Evolutionary conservation across 2,888 invertebrate genomes (phyloP).

Genomic region (Ichneumoninae sp.): DNA sequence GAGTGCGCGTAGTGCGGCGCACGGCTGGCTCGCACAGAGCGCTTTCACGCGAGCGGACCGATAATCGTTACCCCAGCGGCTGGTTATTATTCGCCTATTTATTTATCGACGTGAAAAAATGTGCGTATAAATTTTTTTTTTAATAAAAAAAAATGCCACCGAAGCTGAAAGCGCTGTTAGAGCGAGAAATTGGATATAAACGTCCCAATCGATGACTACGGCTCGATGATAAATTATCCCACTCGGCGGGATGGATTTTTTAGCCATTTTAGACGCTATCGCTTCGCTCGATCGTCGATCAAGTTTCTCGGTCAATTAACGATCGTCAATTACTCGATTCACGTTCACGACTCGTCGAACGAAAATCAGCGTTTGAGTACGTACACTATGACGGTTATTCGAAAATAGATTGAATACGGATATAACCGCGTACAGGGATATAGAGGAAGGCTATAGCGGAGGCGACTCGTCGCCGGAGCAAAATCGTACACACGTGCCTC

Average conservation of each 20-base stretch:
- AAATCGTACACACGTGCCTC: constrained; percentile 12
- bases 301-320: constrained; percentile 5
- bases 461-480: not conserved
- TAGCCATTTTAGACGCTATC: not conserved
- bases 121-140: not conserved
- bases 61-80: constrained; percentile 3
- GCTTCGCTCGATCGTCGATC: not conserved
- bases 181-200: not conserved
- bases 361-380: not conserved
- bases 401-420: constrained; percentile 4
- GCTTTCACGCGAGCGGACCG: not conserved
- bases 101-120: not conserved
- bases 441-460: not conserved
- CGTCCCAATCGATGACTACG: not conserved
- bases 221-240: not conserved
- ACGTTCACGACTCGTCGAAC: not conserved
- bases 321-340: not conserved
- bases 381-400: not conserved
- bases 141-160: not conserved
- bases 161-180: not conserved
- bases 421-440: not conserved
- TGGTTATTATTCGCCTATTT: constrained; percentile 2
- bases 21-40: not conserved
- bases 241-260: not conserved
- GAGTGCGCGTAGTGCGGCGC: not conserved